Conservation (phyloP, 64 coral and sea anemone genomes). For the Anthopleura sola region DNA sequence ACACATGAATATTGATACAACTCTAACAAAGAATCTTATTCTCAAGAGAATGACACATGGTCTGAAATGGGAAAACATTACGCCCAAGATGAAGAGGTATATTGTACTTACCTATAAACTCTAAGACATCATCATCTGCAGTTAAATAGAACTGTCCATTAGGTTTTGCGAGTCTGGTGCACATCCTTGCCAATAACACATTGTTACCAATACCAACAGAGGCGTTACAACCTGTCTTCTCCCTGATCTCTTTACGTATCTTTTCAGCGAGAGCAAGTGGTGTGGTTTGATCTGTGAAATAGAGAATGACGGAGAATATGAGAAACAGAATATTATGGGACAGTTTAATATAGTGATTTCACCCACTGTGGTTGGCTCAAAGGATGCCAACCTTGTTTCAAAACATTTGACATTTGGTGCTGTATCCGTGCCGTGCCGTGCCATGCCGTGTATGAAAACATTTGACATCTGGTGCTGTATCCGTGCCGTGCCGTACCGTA, state of each 20-base stretch:
- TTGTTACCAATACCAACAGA: conserved; percentile 82
- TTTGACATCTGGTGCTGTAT: too few species aligned
- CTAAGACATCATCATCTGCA: conserved; percentile 35
- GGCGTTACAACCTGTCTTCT: conserved; percentile 70
- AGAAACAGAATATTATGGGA: not conserved
- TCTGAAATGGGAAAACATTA: too few species aligned
- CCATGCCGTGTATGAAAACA: too few species aligned
- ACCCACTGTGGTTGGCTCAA: not conserved
- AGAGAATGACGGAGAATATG: not conserved
- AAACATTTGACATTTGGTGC: too few species aligned
- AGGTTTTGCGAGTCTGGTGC: conserved; percentile 89
- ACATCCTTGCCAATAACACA: conserved; percentile 89
- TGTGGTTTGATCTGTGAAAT: conserved; percentile 50
- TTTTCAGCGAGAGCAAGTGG: conserved; percentile 60
- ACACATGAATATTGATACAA: too few species aligned
- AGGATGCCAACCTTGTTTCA: too few species aligned
- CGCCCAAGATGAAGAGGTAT: too few species aligned
- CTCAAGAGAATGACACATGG: too few species aligned
- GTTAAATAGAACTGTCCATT: conserved; percentile 77
- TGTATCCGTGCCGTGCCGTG: too few species aligned
- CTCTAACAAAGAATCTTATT: too few species aligned
- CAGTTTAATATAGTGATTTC: not conserved
- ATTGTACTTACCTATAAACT: conserved; percentile 83
- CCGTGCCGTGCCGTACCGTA: too few species aligned
- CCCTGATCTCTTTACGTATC: conserved; percentile 77